phyloP scores from a whole-genome alignment of 53 echinoderm and acorn worm genomes.

The Stichopus horrens region DNA sequence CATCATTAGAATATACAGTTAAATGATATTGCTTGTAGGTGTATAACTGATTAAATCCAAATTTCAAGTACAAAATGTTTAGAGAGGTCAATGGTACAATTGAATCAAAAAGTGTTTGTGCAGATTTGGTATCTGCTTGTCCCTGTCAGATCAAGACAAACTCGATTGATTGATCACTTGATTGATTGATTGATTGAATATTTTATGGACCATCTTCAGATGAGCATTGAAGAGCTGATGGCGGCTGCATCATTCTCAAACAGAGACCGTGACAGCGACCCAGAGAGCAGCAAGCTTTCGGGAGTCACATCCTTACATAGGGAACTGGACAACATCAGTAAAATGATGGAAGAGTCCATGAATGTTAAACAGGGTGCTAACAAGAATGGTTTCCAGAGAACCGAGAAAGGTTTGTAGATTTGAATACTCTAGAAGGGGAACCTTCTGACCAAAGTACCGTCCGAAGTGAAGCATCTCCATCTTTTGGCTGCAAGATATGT shows the following conservation, averaged over 20 bases:
- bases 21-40: neutral
- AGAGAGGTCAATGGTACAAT: neutral
- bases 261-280: neutral
- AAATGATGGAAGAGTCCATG: slow-evolving; percentile 80
- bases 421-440: neutral
- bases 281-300: neutral
- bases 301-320: slow-evolving; percentile 54
- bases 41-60: neutral
- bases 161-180: neutral
- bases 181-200: neutral
- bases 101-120: no score
- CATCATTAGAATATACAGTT: no score
- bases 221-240: slow-evolving; percentile 89
- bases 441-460: no score
- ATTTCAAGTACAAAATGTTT: no score
- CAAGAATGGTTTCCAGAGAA: neutral
- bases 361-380: neutral
- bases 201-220: slow-evolving; percentile 48
- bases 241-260: slow-evolving; percentile 58
- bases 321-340: slow-evolving; percentile 77
- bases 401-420: neutral
- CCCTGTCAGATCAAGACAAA: no score
- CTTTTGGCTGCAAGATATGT: neutral
- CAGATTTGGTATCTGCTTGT: no score
- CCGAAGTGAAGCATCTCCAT: neutral